These are phyloP conservation scores for Pandemis cinnamomeana DNA, from an alignment of 2,888 invertebrate species.

Conservation along the genomic window DNA sequence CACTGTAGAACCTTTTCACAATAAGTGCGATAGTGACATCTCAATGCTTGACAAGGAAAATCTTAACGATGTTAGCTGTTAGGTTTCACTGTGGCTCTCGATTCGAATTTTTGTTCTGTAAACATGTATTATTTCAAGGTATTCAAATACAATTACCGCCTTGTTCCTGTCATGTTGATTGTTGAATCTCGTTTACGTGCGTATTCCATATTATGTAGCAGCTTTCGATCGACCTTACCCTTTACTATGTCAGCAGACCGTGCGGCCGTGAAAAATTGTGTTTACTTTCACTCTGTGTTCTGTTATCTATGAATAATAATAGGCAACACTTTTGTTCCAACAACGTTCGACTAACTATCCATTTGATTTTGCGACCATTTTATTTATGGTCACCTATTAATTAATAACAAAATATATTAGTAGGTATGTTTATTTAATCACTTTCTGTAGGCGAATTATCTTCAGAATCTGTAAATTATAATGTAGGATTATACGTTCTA, in stretches of 20 bases:
- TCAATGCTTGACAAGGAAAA: background rate
- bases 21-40: too few relatives aligned
- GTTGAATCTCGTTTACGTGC: conserved; percentile 2
- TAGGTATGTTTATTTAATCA: too few relatives aligned
- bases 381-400: too few relatives aligned
- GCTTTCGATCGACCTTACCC: conserved; percentile 6
- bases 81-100: background rate
- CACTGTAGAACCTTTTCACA: background rate
- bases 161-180: conserved; percentile 4
- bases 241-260: conserved; percentile 14
- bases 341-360: background rate
- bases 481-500: too few relatives aligned
- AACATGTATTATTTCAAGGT: background rate
- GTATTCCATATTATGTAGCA: conserved; percentile 11
- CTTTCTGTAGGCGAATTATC: too few relatives aligned
- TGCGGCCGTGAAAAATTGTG: conserved; percentile 14
- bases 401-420: too few relatives aligned
- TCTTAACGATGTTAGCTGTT: background rate
- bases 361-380: background rate
- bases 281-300: conserved; percentile 12
- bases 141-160: conserved; percentile 2
- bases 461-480: too few relatives aligned
- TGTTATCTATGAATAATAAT: background rate
- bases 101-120: too few relatives aligned
- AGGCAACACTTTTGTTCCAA: background rate